Base-by-base conservation (phyloP, 2,113 vertebrate species). In the Dasypus novemcinctus region DNA sequence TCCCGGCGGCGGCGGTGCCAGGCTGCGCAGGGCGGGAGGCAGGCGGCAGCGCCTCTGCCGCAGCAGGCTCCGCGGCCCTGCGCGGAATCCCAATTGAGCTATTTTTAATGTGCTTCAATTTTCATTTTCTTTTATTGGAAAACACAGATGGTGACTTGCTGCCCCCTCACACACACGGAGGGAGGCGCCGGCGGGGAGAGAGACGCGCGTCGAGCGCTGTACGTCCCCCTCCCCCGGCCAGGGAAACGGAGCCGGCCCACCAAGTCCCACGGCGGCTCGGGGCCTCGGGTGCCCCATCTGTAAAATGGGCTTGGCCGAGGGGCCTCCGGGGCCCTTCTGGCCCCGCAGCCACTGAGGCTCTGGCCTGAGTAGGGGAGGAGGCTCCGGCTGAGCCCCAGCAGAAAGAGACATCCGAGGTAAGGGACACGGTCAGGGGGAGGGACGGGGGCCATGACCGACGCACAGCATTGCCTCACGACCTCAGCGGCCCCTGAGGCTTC, bases 71-170 rank as follows among this genome's bases (percentile, higher is more conserved):
- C 64, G 0, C 97, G 98, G 95, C 96, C 96, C 96, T 64, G 83
- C 93, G 88, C 94, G 93, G 98, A 98, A 98, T 98, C 98, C 98
- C 97, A 97, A 98, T 93, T 78, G 97, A 98, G 97, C 96, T 96
- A 96, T 79, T 98, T 97, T 98, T 98, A 98, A 98, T 97, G 96
- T 96, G 96, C 97, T 98, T 98, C 97, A 96, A 98, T 98, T 98
- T 98, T 98, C 97, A 98, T 98, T 98, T 98, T 97, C 97, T 98
- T 98, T 98, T 98, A 98, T 98, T 98, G 98, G 98, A 98, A 98
- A 98, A 98, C 98, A 98, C 98, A 98, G 98, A 98, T 98, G 98
- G 98, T 97, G 98, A 98, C 96, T 95, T 54, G 78, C 68, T 92
- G 88, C 86, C 95, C 66, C 90, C 96, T 97, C 96, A 92, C 85